Conservation (phyloP, 2,888 invertebrate species). For the Lithosia quadra region DNA sequence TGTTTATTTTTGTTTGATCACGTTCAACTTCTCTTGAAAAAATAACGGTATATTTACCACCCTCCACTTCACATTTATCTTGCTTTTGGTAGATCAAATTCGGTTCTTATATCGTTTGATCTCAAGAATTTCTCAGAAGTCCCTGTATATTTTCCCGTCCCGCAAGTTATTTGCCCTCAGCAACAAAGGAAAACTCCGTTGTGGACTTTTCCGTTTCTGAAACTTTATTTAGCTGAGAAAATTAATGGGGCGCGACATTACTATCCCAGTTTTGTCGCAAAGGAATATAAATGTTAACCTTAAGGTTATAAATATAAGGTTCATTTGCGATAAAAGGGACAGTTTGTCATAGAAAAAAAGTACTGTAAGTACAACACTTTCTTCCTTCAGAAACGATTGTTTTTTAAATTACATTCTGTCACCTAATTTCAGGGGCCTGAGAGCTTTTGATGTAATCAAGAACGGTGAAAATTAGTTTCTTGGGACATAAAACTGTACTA, state of each 20-base stretch:
- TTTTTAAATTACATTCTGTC: constrained; percentile 12
- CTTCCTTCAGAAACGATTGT: background rate
- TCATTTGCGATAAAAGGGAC: constrained; percentile 21
- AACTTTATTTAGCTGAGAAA: constrained; percentile 53
- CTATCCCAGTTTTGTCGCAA: constrained; percentile 41
- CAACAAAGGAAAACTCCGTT: constrained; percentile 50
- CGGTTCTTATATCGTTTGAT: constrained; percentile 47
- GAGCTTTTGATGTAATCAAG: constrained; percentile 12
- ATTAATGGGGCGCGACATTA: constrained; percentile 51
- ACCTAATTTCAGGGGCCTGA: constrained; percentile 3
- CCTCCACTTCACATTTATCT: constrained; percentile 26
- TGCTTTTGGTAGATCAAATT: constrained; percentile 29
- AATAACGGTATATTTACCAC: constrained; percentile 14
- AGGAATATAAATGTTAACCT: constrained; percentile 46
- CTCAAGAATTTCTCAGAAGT: constrained; percentile 38
- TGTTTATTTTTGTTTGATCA: background rate
- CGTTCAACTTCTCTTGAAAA: background rate
- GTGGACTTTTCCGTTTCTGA: constrained; percentile 52
- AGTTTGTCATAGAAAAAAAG: constrained; percentile 25
- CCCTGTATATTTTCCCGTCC: constrained; percentile 46
- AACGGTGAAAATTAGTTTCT: constrained; percentile 12
- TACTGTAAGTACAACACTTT: constrained; percentile 23
- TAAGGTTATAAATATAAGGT: constrained; percentile 39
- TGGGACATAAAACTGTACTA: constrained; percentile 7
- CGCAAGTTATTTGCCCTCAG: constrained; percentile 50